A percentile compares a stretch with the other conserved stretches of the same genome.
Conservation (phyloP, 1,140 invertebrate genomes). For the Drosophila orena region DNA sequence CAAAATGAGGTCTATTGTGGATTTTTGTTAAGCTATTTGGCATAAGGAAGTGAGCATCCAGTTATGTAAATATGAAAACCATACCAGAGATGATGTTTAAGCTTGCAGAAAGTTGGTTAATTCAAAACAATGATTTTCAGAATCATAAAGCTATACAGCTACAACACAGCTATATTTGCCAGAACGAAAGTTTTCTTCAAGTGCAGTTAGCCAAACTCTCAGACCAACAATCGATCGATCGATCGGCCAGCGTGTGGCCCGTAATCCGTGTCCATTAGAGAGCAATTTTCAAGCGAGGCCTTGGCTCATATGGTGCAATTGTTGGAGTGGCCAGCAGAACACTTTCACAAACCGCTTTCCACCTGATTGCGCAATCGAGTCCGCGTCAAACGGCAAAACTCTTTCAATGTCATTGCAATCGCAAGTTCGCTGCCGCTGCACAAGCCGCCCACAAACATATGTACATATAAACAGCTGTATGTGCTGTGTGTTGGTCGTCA, state of each 20-base stretch:
- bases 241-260: constrained; percentile 32
- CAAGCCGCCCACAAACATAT: constrained; percentile 8
- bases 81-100: too few relatives aligned
- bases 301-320: constrained; percentile 55
- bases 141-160: too few relatives aligned
- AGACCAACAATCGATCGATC: constrained; percentile 35
- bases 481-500: constrained; percentile 4
- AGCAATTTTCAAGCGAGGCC: constrained; percentile 41
- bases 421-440: constrained; percentile 40
- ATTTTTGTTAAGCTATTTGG: too few relatives aligned
- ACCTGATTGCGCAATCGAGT: constrained; percentile 60
- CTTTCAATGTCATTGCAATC: constrained; percentile 77
- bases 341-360: constrained; percentile 19
- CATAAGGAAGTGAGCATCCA: too few relatives aligned
- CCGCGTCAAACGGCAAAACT: constrained; percentile 51
- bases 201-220: constrained; percentile 8
- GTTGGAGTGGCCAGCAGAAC: constrained; percentile 22
- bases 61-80: too few relatives aligned
- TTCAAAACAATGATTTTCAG: too few relatives aligned
- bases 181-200: not conserved
- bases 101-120: too few relatives aligned
- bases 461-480: not conserved
- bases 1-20: not conserved
- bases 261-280: constrained; percentile 39
- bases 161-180: too few relatives aligned